Base-by-base conservation (phyloP, 1,140 invertebrate genomes). In the Dryas iulia region DNA sequence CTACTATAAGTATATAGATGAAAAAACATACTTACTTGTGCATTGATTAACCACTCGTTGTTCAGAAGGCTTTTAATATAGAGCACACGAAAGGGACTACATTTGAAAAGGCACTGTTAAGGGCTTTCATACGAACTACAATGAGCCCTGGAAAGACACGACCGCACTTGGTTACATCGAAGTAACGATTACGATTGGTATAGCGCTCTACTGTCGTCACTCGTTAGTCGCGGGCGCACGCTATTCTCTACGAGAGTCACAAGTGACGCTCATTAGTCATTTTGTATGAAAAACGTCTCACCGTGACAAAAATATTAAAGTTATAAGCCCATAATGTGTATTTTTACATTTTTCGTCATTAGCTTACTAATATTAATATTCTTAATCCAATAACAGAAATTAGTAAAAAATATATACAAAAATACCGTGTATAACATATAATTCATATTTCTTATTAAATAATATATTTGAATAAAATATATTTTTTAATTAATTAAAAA, bases 41-140 rank as follows among this genome's bases (percentile, higher is more conserved):
- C 88, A 90, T 90, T 71, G 82, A 87, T 88, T 90, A 84, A 88
- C 81, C 82, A 87, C 84, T 89, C 80, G 81, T 81, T 84, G 56
- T 81, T 79, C 78, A 78, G 79, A 77, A 78, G 70, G 77, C 80
- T 76, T 84, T 85, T 82, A 71, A 78, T 61, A 66, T 84, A 59
- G 71, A 66, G 66, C 77, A 79, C 79, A 80, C 81, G 63, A 87
- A 84, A 70, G 82, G 76, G 89, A 90, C 89, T 91, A 91, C 89
- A 91, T 91, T 89, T 88, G 89, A 91, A 89, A 78, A 77, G 81
- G 78, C 85, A 91, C 87, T 86, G 25, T 73, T 76, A 76, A 87
- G 88, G 87, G 87, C 85, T 91, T 91, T 87, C 87, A 80, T 81
- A 77, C 79, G 86, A 88, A 89, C 86, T 91, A 87, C 84, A 91